phyloP scores from a whole-genome alignment of 2,113 vertebrate species.

The Esox niger region DNA sequence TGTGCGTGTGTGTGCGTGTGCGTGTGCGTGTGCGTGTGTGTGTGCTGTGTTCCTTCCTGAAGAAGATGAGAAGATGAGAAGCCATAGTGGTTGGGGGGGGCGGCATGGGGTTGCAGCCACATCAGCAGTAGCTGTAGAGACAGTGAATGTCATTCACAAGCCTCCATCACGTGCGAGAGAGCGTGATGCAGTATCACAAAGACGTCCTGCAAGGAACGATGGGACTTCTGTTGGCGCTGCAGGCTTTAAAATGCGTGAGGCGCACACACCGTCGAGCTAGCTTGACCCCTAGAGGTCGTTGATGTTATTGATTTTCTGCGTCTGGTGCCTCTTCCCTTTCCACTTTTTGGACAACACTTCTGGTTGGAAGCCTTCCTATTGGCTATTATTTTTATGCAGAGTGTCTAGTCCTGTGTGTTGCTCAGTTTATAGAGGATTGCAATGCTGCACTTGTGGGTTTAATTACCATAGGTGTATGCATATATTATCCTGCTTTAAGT shows the following conservation, averaged over 20 bases:
- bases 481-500: too few relatives aligned
- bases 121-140: slow-evolving; percentile 37
- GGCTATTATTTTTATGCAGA: too few relatives aligned
- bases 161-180: slow-evolving; percentile 60
- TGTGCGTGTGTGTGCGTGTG: slow-evolving; percentile 14
- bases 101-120: slow-evolving; percentile 40
- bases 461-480: too few relatives aligned
- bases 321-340: background rate
- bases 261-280: slow-evolving; percentile 1
- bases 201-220: slow-evolving; percentile 14
- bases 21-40: background rate
- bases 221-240: slow-evolving; percentile 31
- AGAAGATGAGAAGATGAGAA: slow-evolving; percentile 35
- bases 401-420: too few relatives aligned
- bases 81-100: slow-evolving; percentile 25
- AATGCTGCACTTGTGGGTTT: too few relatives aligned
- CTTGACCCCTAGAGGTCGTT: background rate
- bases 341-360: background rate
- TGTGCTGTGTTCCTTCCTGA: slow-evolving; percentile 29
- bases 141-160: slow-evolving; percentile 43
- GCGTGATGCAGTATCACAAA: slow-evolving; percentile 56
- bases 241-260: slow-evolving; percentile 1
- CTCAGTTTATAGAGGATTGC: too few relatives aligned
- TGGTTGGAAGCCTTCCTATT: slow-evolving; percentile 10
- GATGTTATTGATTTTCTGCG: background rate